These are phyloP conservation scores for Ceyx margarethae DNA, from an alignment of 2,113 vertebrate species.

Conservation along the genomic window DNA sequence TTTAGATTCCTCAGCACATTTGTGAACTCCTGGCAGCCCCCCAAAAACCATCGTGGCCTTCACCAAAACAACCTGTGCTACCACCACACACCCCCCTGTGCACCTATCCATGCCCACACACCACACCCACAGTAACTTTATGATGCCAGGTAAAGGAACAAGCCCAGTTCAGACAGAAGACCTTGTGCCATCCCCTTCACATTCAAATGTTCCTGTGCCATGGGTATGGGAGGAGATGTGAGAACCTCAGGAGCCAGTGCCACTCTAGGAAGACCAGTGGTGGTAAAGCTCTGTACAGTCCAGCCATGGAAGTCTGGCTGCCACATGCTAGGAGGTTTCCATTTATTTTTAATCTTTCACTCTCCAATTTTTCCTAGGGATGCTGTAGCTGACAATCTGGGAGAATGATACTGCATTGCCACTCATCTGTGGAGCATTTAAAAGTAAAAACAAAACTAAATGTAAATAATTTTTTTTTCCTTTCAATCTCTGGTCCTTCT, in stretches of 20 bases:
- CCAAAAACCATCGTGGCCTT: fast-evolving
- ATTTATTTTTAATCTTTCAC: not conserved
- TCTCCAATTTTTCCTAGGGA: not conserved
- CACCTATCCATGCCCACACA: not conserved
- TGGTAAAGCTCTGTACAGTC: not conserved
- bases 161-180: not conserved
- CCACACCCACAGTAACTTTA: not conserved
- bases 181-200: not conserved
- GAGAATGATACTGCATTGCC: not conserved
- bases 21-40: not conserved
- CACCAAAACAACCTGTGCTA: not conserved
- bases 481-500: not conserved
- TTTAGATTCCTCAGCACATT: not conserved
- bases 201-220: fast-evolving
- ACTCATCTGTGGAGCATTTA: not conserved
- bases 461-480: not conserved
- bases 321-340: not conserved
- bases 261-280: not conserved
- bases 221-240: not conserved
- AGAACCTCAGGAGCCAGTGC: not conserved
- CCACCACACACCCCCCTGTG: not conserved
- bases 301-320: not conserved
- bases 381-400: not conserved
- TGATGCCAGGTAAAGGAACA: not conserved
- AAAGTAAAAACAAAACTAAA: not conserved